Evolutionary conservation across 2,888 invertebrate species (phyloP), one percentile per base, ranked within the genome.

Genomic region (Clanis bilineata): DNA sequence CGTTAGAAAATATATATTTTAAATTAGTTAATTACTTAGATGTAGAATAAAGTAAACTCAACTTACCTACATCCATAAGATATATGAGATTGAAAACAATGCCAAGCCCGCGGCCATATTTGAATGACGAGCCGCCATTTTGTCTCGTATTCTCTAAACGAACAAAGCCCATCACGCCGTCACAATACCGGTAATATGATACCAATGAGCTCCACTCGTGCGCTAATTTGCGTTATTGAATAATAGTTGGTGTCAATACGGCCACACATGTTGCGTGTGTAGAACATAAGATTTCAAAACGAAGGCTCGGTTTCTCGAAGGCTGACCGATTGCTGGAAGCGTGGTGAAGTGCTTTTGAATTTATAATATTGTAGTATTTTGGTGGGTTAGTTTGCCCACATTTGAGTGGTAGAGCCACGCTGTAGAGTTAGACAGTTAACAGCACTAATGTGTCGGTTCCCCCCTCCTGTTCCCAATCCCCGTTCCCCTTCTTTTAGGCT

Each of bases 31-130:
- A n/a, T n/a, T n/a, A n/a, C 21, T 55, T 55, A 10, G 9, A 21
- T 36, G 38, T n/a, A 38, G 21, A 55, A 38, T 38, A 36, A 22
- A 38, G 22, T 41, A 10, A 38, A 22, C 2, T 38, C 12, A 12
- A 21, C 21, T 21, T 54, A 32, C 32, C 32, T 32, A 32, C 9
- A 32, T 32, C 9, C 7, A 32, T 7, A 3, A 32, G 32, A 9
- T 7, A 51, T 10, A 18, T 23, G 23, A 45, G 22, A 9, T 32
- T 51, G 25, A 36, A 61, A 70, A 71, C 67, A 66, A 66, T 61
- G 67, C 66, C 69, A 23, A 56, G 56, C 47, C 65, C 58, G 69
- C 80, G 70, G 88, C 89, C 90, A 89, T 90, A 72, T 85, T 83
- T 72, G 71, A 68, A 76, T 86, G 87, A 86, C 87, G 85, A 58